These are phyloP conservation scores for Sternarchorhynchus goeldii DNA, from an alignment of 2,797 vertebrate genomes.

Conservation along the genomic window DNA sequence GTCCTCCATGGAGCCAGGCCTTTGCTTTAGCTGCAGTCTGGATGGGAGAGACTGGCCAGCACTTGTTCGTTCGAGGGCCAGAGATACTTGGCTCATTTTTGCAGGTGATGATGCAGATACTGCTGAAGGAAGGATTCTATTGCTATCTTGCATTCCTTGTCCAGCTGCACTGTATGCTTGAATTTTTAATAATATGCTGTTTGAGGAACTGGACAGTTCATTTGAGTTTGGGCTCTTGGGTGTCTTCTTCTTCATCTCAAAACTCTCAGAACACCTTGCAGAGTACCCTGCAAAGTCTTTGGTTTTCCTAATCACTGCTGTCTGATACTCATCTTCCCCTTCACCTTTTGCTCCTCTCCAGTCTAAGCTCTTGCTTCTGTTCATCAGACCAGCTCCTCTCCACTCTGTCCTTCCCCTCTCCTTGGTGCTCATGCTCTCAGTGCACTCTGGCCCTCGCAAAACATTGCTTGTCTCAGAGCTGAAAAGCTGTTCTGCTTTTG, in stretches of 20 bases:
- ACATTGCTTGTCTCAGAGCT: slow-evolving; percentile 35
- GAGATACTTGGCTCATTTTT: slow-evolving; percentile 19
- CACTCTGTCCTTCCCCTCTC: slow-evolving; percentile 56
- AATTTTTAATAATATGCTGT: slow-evolving; percentile 30
- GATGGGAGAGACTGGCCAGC: slow-evolving; percentile 65
- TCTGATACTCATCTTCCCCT: slow-evolving; percentile 36
- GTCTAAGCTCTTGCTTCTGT: slow-evolving; percentile 71
- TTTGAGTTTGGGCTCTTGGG: slow-evolving; percentile 24
- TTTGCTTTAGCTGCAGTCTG: slow-evolving; percentile 58
- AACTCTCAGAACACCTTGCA: slow-evolving; percentile 40
- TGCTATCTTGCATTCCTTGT: slow-evolving; percentile 35
- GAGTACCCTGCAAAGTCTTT: slow-evolving; percentile 19
- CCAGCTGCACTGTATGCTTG: slow-evolving; percentile 21
- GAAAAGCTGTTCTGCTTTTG: slow-evolving; percentile 9
- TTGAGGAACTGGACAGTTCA: slow-evolving; percentile 16
- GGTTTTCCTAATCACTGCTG: slow-evolving; percentile 12
- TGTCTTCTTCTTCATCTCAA: slow-evolving; percentile 44
- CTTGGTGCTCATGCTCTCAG: slow-evolving; percentile 19
- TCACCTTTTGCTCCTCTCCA: slow-evolving; percentile 45
- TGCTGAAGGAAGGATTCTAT: background rate
- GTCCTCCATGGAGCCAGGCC: slow-evolving; percentile 14
- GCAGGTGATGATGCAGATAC: slow-evolving; percentile 10
- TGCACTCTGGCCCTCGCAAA: background rate
- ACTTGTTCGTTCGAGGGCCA: slow-evolving; percentile 47
- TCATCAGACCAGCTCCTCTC: slow-evolving; percentile 41